Evolutionary conservation across 2,888 invertebrate species (phyloP), one percentile per base, ranked within the genome.

Genomic region (Neelides folsomi): DNA sequence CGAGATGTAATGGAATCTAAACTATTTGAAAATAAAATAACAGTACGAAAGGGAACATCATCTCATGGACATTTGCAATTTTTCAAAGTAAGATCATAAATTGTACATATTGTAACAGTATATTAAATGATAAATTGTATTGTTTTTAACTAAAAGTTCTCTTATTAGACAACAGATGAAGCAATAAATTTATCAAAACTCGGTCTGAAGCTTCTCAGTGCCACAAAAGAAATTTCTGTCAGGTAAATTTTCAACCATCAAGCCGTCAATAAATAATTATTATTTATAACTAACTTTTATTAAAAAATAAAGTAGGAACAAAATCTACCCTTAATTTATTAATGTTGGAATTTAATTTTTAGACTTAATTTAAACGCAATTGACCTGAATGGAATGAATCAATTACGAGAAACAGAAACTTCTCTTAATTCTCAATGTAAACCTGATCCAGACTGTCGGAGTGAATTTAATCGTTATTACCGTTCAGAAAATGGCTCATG

Each of bases 401-500:
- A 18, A 16, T n/a, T 44, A n/a, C 42, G 36, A 15, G 35, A 47
- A 7, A 12, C 12, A 20, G 13, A 37, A 12, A 46, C 41, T 19
- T 42, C 43, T 3, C 38, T 47, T 12, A 38, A 47, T 9, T 27
- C 20, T 12, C 38, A 54, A 36, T 54, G 54, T 41, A 50, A 50
- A 3, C 15, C 36, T 1, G 35, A n/a, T 5, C 10, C 44, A 1
- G 37, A 7, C 6, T 54, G 54, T 44, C 42, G 46, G 15, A 37
- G 13, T 12, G 16, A 19, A 37, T 36, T 13, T 6, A 47, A 10
- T 27, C 27, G 27, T 9, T 55, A 57, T 43, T 87, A 82, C 70
- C 75, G 88, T 47, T 76, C 84, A 1, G 77, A 83, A 56, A 95
- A 97, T 69, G 97, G 97, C 0, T 81, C 90, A 1, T 98, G 98